Evolutionary conservation across 2,113 vertebrate species (phyloP), one percentile per base, ranked within the genome.

Genomic region (Cichladusa arquata): DNA sequence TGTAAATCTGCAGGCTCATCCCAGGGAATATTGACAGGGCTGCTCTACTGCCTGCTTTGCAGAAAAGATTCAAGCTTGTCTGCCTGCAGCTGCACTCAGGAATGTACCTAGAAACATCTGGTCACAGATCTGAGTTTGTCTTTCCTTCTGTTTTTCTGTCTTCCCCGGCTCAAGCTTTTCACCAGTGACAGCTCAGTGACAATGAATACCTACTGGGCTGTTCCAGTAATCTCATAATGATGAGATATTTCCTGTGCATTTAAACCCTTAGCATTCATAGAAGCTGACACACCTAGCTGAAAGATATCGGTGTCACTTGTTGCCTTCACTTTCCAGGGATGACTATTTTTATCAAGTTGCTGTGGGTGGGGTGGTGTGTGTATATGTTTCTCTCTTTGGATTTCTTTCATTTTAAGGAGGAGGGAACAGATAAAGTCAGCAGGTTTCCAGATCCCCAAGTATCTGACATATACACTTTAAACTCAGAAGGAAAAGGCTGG

Each of bases 181-280:
- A 86, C 66, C 84, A 78, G 94, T 98, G 98, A 98, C 98, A 98
- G 97, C 82, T 97, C 92, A 61, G 70, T 98, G 98, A 97, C 97
- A 97, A 97, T 97, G 97, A 98, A 97, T 95, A 92, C 88, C 86
- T 82, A 93, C 78, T 90, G 78, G 86, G 92, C 92, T 94, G 92
- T 85, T 87, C 81, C 91, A 56, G 87, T 95, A 96, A 98, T 96
- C 97, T 88, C 86, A 67, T 89, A 81, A 91, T 96, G 95, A 97
- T 79, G 90, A 94, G 84, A 96, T 92, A 97, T 93, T 97, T 97
- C 96, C 96, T 97, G 96, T 96, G 90, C 82, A 65, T 64, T 81
- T 96, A 94, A 97, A 92, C 77, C 90, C 88, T 78, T 44, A 77
- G 84, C 92, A 93, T 95, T 96, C 95, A 88, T 8, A 53, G 80